Evolutionary conservation across 2,797 vertebrate species (phyloP), one percentile per base, ranked within the genome.

Genomic region (Lerista edwardsae): DNA sequence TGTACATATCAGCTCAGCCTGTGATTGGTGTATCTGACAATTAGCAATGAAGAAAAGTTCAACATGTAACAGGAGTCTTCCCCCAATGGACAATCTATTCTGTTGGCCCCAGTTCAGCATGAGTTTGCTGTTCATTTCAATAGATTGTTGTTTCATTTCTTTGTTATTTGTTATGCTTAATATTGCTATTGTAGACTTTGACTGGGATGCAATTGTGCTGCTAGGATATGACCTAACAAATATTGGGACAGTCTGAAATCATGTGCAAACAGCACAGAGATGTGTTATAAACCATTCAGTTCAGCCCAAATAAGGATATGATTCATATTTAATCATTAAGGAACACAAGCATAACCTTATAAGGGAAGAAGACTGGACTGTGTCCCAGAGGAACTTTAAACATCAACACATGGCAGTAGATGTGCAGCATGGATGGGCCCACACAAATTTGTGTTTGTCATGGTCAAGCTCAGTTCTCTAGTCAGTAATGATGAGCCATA

Each of bases 1-100:
- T 83, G 85, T 83, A 1, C 87, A 90, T 93, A 84, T 83, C 92
- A 64, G 65, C 89, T 14, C 92, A 91, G 86, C 79, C 84, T 93
- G 1, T 87, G 83, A 75, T 86, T 92, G 91, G 85, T 65, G 1
- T 91, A 91, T 91, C 75, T 74, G 51, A 89, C 90, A 47, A 31
- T 62, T 83, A 86, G 84, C 84, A 91, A 84, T 75, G 47, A 86
- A 76, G 86, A 80, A 84, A 76, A 69, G 80, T 77, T 88, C 67
- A 79, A 85, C 75, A 88, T 62, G 68, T 79, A 92, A 80, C n/a
- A 82, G 87, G 72, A 69, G 74, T 72, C 81, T 91, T 93, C 77
- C 89, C 61, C 75, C 62, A 2, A 47, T 3, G 84, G 86, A 75
- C 67, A 64, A 71, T 65, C 47, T 44, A 64, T 61, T 7, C 1